Base-by-base conservation (phyloP, 2,797 vertebrate species). In the Mormyrus hasselquistii region DNA sequence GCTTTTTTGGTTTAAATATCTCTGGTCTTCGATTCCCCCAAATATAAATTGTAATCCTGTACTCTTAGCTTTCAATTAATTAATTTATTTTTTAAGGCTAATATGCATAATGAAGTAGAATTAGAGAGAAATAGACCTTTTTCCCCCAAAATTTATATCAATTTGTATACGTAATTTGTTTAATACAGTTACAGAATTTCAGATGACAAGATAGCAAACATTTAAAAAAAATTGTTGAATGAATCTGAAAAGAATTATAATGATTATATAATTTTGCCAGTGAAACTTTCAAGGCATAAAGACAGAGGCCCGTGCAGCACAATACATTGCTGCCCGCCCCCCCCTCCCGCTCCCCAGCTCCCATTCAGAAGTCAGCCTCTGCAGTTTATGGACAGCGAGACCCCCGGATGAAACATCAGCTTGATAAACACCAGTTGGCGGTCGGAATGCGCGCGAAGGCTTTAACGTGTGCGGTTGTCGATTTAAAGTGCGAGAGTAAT, bases 401-500 rank as follows among this genome's bases (percentile, higher is more conserved):
- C 49, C 90, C 88, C 88, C 76, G 90, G 90, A 92, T 76, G 89
- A 93, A 94, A 91, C 91, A 69, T 91, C 88, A 91, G 92, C 91
- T 92, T 93, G 92, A 92, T 94, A 93, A 94, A 93, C 93, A 94
- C 92, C 92, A 93, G 93, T 94, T 92, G 92, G 91, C 88, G 59
- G 57, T 92, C 92, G 89, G 93, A 93, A 92, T 69, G 90, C 91
- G 79, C 88, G 89, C n/a, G 89, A 91, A 90, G 89, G 89, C 89
- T 82, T 88, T 88, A 91, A 91, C 92, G 91, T 92, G 92, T 93
- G 94, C 90, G 93, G 93, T 93, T 91, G 89, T 84, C 69, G 29
- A 91, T 92, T 92, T 92, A 93, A 93, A 91, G 91, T 90, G 88
- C 91, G 89, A 89, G 89, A 93, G 93, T 92, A 93, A 94, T 92